Base-by-base conservation (phyloP, 1,140 invertebrate species). In the Megathymus violae region DNA sequence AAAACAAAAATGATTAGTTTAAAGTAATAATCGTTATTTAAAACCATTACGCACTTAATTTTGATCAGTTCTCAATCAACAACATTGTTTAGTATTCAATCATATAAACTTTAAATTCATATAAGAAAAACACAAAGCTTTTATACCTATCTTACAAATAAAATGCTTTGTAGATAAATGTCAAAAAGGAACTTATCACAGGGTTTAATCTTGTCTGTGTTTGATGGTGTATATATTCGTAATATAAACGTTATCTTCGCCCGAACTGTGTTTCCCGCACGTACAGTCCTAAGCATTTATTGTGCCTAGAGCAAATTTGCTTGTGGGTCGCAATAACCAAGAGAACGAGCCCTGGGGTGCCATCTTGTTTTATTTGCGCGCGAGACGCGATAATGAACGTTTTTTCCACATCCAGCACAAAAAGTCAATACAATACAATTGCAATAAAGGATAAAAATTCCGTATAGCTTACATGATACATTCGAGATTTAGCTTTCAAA, bases 271-370 rank as follows among this genome's bases (percentile, higher is more conserved):
- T 76, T 74, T 79, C 80, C 64, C 75, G 60, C 80, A 83, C 80
- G 80, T 76, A 76, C 73, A 73, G 66, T 74, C 69, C 79, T 81
- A 76, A 85, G 78, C 78, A 78, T 85, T 85, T 84, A 85, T 85
- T 84, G 80, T 77, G 80, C 74, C 82, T 85, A 80, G 72, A 82
- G 78, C 78, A 88, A 88, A 88, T 88, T 88, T 88, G 82, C 83
- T 86, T 85, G 85, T 68, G 82, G 82, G 74, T 78, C 80, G 78
- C 85, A 88, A 86, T 88, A 86, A 85, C 78, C 76, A 78, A 78
- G 73, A 59, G 74, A 88, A 71, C 73, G 78, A 76, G 69, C 85
- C 74, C 76, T 58, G 64, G 83, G 82, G 85, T 78, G 69, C 80
- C 64, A 85, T 87, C 67, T 72, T 82, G 80, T 85, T 87, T 85